A percentile compares a stretch with the other conserved stretches of the same genome.
Conservation (phyloP, 2,797 vertebrate species). For the Neomorphus geoffroyi region DNA sequence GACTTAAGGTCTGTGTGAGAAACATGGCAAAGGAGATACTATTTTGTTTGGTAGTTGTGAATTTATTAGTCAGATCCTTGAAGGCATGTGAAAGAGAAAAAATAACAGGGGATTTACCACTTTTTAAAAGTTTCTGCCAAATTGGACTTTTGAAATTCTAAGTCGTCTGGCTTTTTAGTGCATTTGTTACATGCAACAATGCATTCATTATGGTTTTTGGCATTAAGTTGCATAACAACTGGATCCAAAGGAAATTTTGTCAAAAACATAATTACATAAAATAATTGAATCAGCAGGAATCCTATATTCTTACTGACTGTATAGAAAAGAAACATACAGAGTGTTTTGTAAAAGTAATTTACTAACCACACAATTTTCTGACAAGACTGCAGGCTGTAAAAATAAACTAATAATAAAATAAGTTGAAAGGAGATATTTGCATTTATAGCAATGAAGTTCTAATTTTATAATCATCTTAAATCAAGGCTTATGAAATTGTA, state of each 20-base stretch:
- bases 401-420: slow-evolving; percentile 27
- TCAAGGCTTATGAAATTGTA: slow-evolving; percentile 58
- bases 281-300: slow-evolving; percentile 34
- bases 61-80: background rate
- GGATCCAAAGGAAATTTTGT: background rate
- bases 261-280: background rate
- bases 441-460: slow-evolving; percentile 14
- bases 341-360: slow-evolving; percentile 32
- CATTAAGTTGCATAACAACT: background rate
- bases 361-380: background rate
- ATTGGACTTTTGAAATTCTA: background rate
- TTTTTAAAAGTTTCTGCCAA: background rate
- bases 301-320: background rate
- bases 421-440: background rate
- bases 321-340: background rate
- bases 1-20: background rate
- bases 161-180: background rate
- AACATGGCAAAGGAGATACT: background rate
- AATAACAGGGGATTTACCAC: background rate
- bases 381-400: background rate
- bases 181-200: background rate
- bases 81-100: background rate
- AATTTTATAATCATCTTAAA: slow-evolving; percentile 57
- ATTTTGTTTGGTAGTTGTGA: background rate
- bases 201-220: background rate